phyloP scores from a whole-genome alignment of 2,113 vertebrate genomes.

The Tiliqua scincoides region DNA sequence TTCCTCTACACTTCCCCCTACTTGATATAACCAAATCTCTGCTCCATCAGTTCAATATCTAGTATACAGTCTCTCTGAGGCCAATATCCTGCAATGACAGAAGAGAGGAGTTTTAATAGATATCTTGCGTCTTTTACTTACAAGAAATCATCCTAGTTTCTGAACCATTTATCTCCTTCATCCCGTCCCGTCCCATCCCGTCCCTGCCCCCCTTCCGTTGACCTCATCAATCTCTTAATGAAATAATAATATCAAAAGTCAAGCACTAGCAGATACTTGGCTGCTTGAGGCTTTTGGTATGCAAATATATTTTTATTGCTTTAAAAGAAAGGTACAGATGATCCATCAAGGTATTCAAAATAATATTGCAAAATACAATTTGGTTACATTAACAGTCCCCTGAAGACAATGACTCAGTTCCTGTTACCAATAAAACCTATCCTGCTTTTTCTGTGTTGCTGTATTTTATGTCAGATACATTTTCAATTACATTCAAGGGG shows the following conservation, averaged over 20 bases:
- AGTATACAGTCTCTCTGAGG: constrained; percentile 14
- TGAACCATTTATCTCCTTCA: constrained; percentile 16
- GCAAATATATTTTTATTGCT: not conserved
- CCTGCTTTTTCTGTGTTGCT: not conserved
- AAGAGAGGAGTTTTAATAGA: constrained; percentile 20
- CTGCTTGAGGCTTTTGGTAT: not conserved
- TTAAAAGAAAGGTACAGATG: not conserved
- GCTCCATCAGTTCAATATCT: constrained; percentile 40
- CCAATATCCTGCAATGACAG: constrained; percentile 26
- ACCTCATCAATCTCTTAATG: not conserved
- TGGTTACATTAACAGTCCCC: not conserved
- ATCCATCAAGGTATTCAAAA: constrained; percentile 13
- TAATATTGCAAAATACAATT: not conserved
- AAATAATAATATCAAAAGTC: constrained; percentile 4
- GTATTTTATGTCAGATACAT: not conserved
- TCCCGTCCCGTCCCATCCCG: no score
- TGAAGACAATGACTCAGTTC: not conserved
- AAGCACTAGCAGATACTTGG: not conserved
- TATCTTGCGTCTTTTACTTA: constrained; percentile 22
- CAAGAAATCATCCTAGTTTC: constrained; percentile 31
- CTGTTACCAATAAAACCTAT: not conserved
- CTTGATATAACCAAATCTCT: constrained; percentile 15
- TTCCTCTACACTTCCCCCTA: constrained; percentile 30
- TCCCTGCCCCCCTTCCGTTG: no score
- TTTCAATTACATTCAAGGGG: not conserved